Evolutionary conservation across 2,888 invertebrate genomes (phyloP).

Genomic region (Vandiemenella viatica): DNA sequence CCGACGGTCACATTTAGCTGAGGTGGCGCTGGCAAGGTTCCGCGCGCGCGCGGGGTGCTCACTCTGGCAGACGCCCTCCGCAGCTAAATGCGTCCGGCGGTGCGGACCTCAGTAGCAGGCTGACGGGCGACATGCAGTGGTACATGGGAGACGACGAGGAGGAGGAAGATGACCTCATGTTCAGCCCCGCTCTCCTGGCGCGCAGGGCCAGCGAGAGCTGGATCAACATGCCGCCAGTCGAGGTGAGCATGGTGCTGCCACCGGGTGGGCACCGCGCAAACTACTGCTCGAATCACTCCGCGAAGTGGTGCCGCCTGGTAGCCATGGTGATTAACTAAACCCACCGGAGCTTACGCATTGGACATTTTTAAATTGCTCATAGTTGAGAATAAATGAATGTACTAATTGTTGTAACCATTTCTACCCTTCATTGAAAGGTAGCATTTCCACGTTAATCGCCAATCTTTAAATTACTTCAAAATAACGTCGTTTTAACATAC

Average conservation of each 20-base stretch:
- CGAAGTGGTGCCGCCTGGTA: neutral
- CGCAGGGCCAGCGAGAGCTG: conserved; percentile 77
- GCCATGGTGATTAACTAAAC: no score
- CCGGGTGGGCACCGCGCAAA: neutral
- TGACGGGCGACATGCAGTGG: conserved; percentile 12
- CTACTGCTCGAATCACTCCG: neutral
- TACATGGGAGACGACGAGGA: conserved; percentile 48
- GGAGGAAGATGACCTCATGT: conserved; percentile 73
- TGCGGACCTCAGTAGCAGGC: conserved; percentile 1
- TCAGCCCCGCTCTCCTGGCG: conserved; percentile 74
- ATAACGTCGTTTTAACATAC: no score
- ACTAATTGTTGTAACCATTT: no score
- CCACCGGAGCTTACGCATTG: no score
- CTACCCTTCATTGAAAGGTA: no score
- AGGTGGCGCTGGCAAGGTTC: neutral
- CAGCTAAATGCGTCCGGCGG: conserved; percentile 8
- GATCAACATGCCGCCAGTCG: conserved; percentile 75
- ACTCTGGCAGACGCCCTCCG: no score
- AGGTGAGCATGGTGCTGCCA: no score
- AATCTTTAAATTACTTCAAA: no score
- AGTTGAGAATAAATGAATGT: no score
- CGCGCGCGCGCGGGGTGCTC: neutral
- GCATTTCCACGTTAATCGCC: no score
- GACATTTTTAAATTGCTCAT: no score
- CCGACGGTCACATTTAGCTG: no score